These are phyloP conservation scores for Peromyscus leucopus DNA, from an alignment of 2,113 vertebrate species.

Conservation along the genomic window DNA sequence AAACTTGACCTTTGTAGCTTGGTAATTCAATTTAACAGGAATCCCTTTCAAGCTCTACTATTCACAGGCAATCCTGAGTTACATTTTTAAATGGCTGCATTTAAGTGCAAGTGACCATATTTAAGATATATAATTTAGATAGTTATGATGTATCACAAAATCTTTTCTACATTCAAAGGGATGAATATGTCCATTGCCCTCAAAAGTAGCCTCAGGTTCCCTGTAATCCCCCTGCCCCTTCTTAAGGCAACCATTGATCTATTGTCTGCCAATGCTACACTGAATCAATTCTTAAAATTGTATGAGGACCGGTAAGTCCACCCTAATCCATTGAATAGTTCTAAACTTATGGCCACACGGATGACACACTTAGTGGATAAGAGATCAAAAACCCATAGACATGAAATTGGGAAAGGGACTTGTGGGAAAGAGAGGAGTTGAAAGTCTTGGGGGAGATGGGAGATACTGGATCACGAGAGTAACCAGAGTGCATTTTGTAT, in stretches of 20 bases:
- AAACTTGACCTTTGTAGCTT: background rate
- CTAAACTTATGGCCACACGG: background rate
- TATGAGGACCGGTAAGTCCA: background rate
- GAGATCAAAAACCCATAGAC: background rate
- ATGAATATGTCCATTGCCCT: background rate
- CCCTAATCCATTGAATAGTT: background rate
- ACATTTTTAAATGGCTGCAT: background rate
- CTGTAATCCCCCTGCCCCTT: background rate
- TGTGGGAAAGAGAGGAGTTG: too few relatives aligned
- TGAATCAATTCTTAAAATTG: slow-evolving; percentile 13
- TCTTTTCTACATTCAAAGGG: background rate
- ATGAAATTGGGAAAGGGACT: background rate
- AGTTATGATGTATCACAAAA: background rate
- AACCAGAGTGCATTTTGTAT: background rate
- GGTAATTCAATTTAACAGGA: background rate
- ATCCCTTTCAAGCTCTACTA: background rate
- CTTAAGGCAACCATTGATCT: background rate
- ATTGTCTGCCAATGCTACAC: background rate
- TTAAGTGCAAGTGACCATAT: background rate
- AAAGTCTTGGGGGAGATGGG: background rate
- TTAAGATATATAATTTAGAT: background rate
- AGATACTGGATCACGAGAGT: background rate
- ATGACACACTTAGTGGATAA: too few relatives aligned
- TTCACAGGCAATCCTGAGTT: background rate
- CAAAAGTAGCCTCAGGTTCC: background rate